Conservation (phyloP, 2,113 vertebrate species). For the Brachyhypopomus gauderio region DNA sequence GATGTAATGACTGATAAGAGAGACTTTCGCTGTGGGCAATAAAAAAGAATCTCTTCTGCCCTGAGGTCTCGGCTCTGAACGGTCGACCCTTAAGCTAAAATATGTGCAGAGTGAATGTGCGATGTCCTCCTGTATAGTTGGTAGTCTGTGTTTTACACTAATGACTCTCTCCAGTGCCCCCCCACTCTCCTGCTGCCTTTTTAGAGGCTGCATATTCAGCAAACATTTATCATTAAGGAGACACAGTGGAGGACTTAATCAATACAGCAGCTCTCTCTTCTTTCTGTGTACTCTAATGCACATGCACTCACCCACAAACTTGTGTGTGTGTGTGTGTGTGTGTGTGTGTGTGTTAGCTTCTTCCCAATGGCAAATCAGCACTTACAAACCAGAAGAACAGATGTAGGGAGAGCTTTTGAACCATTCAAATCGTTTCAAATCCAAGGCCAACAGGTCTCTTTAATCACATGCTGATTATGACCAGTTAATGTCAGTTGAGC, state of each 20-base stretch:
- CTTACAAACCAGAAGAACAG: not conserved
- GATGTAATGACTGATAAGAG: not conserved
- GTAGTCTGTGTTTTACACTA: constrained; percentile 1
- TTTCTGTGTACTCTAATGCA: no score
- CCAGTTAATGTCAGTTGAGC: constrained; percentile 6
- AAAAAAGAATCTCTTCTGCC: not conserved
- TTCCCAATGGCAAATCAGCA: not conserved
- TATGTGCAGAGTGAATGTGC: not conserved
- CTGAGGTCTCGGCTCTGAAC: not conserved
- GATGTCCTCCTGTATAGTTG: not conserved
- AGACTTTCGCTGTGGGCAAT: not conserved
- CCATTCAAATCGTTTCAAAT: not conserved
- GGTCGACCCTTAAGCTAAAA: not conserved
- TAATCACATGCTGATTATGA: constrained; percentile 15
- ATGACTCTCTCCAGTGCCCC: not conserved
- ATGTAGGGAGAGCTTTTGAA: not conserved
- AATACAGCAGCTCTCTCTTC: not conserved
- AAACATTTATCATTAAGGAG: not conserved
- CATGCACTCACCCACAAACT: no score
- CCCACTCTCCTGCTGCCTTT: not conserved
- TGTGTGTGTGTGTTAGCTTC: not conserved
- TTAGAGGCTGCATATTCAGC: constrained; percentile 7
- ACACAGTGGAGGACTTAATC: not conserved
- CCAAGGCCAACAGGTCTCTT: not conserved
- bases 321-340: constrained; percentile 9